phyloP scores from a whole-genome alignment of 23 tunicate species.

The Diplosoma virens region DNA sequence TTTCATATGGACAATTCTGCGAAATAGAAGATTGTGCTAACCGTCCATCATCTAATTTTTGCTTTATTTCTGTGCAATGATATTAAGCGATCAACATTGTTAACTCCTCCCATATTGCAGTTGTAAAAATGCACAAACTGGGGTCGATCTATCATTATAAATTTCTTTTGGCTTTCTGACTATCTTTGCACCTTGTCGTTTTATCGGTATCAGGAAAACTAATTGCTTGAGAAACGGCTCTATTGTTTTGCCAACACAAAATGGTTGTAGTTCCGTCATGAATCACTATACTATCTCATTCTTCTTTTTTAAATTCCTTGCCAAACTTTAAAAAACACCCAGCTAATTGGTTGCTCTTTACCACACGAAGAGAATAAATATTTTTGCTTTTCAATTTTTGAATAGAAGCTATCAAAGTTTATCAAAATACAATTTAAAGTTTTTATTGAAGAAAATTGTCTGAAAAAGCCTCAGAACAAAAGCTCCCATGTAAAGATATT shows the following conservation, averaged over 20 bases:
- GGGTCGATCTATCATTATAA: too few species aligned
- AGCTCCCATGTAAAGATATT: background rate
- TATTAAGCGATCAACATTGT: too few species aligned
- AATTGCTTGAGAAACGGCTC: background rate
- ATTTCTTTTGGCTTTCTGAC: too few species aligned
- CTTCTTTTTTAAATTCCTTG: background rate
- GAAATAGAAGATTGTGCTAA: too few species aligned
- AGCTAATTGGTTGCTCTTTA: background rate
- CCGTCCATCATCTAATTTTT: too few species aligned
- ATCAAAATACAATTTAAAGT: background rate
- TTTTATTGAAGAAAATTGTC: background rate
- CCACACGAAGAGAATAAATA: background rate
- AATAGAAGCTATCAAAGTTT: background rate
- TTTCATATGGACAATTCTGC: too few species aligned
- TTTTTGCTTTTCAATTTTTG: background rate
- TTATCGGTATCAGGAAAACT: background rate
- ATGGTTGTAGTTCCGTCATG: background rate
- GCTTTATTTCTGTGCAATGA: too few species aligned
- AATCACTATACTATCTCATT: background rate
- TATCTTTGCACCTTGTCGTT: background rate
- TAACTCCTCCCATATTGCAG: too few species aligned
- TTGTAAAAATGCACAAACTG: too few species aligned
- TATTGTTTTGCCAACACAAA: background rate
- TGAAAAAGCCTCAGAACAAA: background rate
- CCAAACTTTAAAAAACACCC: background rate